Evolutionary conservation across 2,888 invertebrate species (phyloP), one percentile per base, ranked within the genome.

Genomic region (Drosophila mettleri): DNA sequence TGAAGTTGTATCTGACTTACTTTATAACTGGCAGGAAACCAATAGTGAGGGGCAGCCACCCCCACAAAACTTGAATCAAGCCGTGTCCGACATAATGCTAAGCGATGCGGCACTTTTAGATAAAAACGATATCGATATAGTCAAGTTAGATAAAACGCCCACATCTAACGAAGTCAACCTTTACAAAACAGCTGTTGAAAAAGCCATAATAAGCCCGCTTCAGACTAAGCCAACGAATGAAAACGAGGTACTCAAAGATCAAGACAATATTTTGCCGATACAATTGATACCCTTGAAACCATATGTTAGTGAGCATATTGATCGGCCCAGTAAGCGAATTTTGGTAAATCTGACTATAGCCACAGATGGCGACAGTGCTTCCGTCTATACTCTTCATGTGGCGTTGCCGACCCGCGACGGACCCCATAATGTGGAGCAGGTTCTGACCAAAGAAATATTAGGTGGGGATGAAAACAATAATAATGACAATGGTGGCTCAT

Each of bases 261-360:
- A 51, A 4, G 68, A 69, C 6, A 33, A 24, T 27, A 48, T 34
- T 14, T 14, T 62, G 5, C 67, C 65, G 14, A 41, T 45, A 5
- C 67, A 64, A 34, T 53, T 83, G 27, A 68, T 55, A 7, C 81
- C 81, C 12, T 54, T 89, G 18, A 89, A 79, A 16, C 89, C 91
- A 2, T 78, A 82, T 62, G 80, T 89, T 12, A 89, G 90, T 43
- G 89, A 89, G 29, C 55, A 76, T 7, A 72, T 84, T 34, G 85
- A 90, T 66, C 73, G 72, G n/a, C 78, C 82, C 33, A 81, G 86
- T 81, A 92, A 94, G 92, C 94, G 95, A 84, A 95, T 97, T 82
- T 93, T 96, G 77, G 95, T 97, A 69, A 97, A 97, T 92, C 93
- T 97, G 77, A 96, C 97, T 9, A 96, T 97, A 87, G 95, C 95